Percentiles rank a stretch among this genome's conserved stretches.
These are phyloP conservation scores for Cacatua alba DNA, from an alignment of 2,113 vertebrate genomes.

Conservation along the genomic window DNA sequence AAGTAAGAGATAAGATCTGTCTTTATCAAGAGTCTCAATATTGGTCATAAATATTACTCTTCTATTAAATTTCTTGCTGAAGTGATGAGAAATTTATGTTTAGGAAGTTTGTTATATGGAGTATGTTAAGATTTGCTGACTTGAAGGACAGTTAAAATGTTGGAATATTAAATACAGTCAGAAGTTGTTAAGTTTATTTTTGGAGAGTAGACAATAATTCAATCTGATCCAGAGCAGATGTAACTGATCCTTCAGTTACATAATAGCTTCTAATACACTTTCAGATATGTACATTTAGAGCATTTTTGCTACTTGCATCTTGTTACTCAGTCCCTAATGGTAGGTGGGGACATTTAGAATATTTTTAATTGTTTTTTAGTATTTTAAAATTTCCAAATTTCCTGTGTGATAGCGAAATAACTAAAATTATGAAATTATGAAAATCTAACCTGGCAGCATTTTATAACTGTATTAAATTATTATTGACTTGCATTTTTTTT, in stretches of 20 bases:
- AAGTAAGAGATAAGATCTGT: not conserved
- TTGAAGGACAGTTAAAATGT: not conserved
- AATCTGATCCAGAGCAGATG: not conserved
- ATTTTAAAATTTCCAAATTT: not conserved
- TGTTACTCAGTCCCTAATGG: not conserved
- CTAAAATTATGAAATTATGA: not conserved
- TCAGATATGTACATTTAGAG: not conserved
- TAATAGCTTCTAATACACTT: not conserved
- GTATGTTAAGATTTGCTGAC: not conserved
- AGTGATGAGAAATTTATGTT: not conserved
- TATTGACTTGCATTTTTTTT: not conserved
- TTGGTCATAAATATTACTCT: not conserved
- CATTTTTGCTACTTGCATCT: not conserved
- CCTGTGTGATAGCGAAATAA: not conserved
- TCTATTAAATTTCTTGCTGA: not conserved
- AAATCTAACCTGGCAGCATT: not conserved
- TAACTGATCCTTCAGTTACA: not conserved
- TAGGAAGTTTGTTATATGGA: not conserved
- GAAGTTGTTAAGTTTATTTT: not conserved
- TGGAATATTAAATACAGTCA: not conserved
- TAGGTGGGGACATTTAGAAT: not conserved
- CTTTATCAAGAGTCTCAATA: not conserved
- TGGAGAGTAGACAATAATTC: not conserved
- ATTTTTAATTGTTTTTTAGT: not conserved
- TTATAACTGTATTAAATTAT: not conserved